Percentiles rank a stretch among this genome's conserved stretches.
Conservation (phyloP, 2,797 vertebrate species). For the Enteromius radiatus region DNA sequence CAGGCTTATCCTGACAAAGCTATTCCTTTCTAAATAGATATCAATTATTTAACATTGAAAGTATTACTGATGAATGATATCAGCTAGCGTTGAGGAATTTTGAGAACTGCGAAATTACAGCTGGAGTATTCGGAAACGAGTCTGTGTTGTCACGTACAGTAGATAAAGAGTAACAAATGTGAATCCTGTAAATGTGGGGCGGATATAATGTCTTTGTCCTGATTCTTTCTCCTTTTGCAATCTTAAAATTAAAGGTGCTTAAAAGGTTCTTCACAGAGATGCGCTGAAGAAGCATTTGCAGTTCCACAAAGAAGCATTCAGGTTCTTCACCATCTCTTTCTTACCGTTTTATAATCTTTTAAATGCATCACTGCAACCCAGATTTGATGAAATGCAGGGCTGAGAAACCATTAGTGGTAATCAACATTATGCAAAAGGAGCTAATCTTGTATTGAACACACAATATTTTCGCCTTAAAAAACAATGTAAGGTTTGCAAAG, state of each 20-base stretch:
- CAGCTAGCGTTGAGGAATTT: conserved; percentile 5
- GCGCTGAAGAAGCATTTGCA: too few species aligned
- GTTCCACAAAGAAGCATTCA: too few species aligned
- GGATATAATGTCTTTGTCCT: conserved; percentile 71
- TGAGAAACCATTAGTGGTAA: not conserved
- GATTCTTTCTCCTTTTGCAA: conserved; percentile 41
- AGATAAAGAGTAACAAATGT: conserved; percentile 75
- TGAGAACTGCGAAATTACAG: conserved; percentile 66
- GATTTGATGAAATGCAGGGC: not conserved
- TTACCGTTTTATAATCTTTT: too few species aligned
- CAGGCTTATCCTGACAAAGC: conserved; percentile 31
- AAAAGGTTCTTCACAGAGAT: too few species aligned
- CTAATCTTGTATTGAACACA: not conserved
- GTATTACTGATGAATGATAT: conserved; percentile 42
- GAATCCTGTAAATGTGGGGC: conserved; percentile 73
- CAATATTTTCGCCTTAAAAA: not conserved
- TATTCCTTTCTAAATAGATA: conserved; percentile 49
- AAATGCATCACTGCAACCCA: not conserved
- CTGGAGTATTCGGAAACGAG: conserved; percentile 67
- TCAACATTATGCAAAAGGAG: not conserved
- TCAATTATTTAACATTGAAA: conserved; percentile 53
- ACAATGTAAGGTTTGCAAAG: not conserved
- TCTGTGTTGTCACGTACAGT: conserved; percentile 74
- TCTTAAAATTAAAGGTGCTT: too few species aligned
- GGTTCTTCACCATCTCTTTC: too few species aligned